These are phyloP conservation scores for Nothocercus julius DNA, from an alignment of 2,113 vertebrate species.

Conservation along the genomic window DNA sequence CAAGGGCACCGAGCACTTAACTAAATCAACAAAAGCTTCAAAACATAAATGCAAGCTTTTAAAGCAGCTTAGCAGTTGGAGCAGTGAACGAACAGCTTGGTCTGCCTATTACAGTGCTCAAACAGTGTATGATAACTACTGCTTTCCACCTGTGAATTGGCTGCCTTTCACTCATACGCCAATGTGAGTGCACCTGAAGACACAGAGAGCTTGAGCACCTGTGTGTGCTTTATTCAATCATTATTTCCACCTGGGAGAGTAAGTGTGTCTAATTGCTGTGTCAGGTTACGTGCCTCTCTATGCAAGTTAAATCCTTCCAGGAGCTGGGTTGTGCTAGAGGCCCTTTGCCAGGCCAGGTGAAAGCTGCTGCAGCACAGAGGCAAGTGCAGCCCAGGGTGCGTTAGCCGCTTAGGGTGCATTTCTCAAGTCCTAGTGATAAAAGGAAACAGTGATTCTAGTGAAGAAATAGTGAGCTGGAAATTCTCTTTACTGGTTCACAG, in stretches of 20 bases:
- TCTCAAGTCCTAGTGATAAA: neutral
- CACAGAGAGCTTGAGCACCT: neutral
- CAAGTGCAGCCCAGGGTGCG: too few relatives aligned
- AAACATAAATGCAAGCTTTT: neutral
- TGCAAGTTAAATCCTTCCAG: neutral
- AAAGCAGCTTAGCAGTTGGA: neutral
- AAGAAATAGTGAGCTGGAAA: neutral
- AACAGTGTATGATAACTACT: neutral
- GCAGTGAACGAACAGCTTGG: neutral
- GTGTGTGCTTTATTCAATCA: neutral
- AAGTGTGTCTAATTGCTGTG: neutral
- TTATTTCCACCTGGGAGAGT: neutral
- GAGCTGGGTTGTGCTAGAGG: neutral
- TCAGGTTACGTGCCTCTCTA: rapidly evolving
- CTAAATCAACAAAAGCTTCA: neutral
- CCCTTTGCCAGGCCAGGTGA: neutral
- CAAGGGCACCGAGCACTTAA: neutral
- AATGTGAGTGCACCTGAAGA: neutral
- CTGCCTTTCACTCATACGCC: neutral
- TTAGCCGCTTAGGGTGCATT: too few relatives aligned
- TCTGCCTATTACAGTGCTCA: neutral
- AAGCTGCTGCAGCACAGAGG: neutral
- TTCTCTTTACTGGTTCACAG: neutral
- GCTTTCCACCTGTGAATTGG: neutral
- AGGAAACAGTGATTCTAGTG: neutral